Base-by-base conservation (phyloP, 2,113 vertebrate species). In the Passerina amoena region DNA sequence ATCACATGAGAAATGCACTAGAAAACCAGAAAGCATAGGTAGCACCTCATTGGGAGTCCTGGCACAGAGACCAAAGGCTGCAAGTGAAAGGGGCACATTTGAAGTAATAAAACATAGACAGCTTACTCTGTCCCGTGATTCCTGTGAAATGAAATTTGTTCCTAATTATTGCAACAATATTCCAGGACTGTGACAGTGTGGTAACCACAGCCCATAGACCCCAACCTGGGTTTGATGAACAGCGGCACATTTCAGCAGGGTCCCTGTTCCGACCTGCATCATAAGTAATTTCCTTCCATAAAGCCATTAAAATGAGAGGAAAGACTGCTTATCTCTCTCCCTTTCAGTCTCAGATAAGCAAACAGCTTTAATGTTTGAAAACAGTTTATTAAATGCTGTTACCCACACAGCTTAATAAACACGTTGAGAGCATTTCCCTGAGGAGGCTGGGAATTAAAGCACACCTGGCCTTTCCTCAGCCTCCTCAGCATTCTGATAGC, bases 361-460 rank as follows among this genome's bases (percentile, higher is more conserved):
- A 95, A 85, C 38, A 69, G 42, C 35, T 84, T 91, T 38, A 65
- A 37, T 81, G 69, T 92, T 86, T 92, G 57, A 81, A 95, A 96
- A 86, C 57, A 91, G 48, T 82, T 93, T 96, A 87, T 97, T 85
- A 96, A 97, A 97, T 93, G 64, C 50, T 72, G 75, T 96, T 97
- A 96, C 82, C 51, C 90, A 94, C 71, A 91, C 76, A 91, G 68
- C 33, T 97, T 96, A 76, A 90, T 96, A 96, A 94, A 94, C 68
- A 89, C 48, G 53, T 23, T 63, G 73, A 92, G 51, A 84, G 33
- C 42, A 54, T 86, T 81, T 87, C 82, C 72, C 84, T 80, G 37
- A 89, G 84, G 93, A 85, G 60, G 25, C 30, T 56, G 59, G 61
- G 47, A 94, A 96, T 96, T 93, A 92, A 87, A 95, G 35, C 57